Conservation (phyloP, 2,113 vertebrate species). For the Muscicapa adusta region DNA sequence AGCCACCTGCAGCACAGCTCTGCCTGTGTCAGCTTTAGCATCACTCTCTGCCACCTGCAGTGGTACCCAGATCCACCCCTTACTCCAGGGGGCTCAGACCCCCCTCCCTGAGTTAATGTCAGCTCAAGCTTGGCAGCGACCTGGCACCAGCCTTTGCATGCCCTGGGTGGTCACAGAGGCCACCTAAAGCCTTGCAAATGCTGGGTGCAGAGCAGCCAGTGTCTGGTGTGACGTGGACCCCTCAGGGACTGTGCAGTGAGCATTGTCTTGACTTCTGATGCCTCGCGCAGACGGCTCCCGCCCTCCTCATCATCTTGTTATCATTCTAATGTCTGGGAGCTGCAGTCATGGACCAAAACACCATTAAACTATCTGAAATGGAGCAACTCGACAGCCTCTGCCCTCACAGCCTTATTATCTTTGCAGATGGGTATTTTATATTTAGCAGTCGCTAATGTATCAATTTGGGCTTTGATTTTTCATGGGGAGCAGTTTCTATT, state of each 20-base stretch:
- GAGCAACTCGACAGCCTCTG: conserved; percentile 48
- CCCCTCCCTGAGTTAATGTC: too few relatives aligned
- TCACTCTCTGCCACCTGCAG: neutral
- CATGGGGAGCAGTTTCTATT: neutral
- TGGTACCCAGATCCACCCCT: neutral
- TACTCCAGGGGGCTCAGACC: neutral
- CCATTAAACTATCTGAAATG: conserved; percentile 55
- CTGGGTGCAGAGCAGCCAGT: neutral
- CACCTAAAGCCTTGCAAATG: fast-evolving
- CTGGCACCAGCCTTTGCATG: neutral
- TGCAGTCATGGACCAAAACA: conserved; percentile 48
- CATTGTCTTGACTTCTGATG: neutral
- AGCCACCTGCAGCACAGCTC: neutral
- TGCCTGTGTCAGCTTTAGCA: neutral
- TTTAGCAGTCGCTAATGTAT: conserved; percentile 45
- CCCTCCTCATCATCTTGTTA: conserved; percentile 51
- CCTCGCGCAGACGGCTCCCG: neutral
- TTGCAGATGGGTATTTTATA: conserved; percentile 58
- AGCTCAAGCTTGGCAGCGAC: fast-evolving
- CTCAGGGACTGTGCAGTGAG: fast-evolving
- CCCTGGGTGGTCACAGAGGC: neutral
- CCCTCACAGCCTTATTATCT: conserved; percentile 50
- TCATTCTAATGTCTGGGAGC: conserved; percentile 42
- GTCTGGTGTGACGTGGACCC: neutral
- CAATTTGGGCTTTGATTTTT: conserved; percentile 15